Evolutionary conservation across 1,140 invertebrate species (phyloP).

Genomic region (Bemisia tabaci): DNA sequence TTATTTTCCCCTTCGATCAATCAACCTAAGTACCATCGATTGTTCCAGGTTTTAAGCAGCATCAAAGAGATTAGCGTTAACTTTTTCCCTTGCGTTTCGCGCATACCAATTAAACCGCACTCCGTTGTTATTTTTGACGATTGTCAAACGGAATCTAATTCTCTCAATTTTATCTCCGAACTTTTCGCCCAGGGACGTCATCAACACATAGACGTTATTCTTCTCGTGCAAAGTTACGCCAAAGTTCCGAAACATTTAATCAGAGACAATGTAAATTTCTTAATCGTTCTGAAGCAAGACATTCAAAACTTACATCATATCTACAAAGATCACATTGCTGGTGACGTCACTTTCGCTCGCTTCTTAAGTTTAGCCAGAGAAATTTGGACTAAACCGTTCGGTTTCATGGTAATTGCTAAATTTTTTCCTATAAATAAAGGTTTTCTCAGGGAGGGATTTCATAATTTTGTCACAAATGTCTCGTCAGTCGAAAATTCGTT

Average conservation of each 20-base stretch:
- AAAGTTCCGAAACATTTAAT: slow-evolving; percentile 29
- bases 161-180: slow-evolving; percentile 16
- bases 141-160: slow-evolving; percentile 28
- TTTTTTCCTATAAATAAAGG: too few relatives aligned
- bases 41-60: slow-evolving; percentile 20
- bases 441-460: not conserved
- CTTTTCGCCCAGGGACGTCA: slow-evolving; percentile 30
- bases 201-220: slow-evolving; percentile 30
- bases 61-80: slow-evolving; percentile 15
- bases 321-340: slow-evolving; percentile 29
- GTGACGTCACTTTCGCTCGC: slow-evolving; percentile 4
- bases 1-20: slow-evolving; percentile 29
- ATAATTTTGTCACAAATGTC: not conserved
- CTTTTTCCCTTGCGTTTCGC: not conserved
- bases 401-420: slow-evolving; percentile 29
- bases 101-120: slow-evolving; percentile 16
- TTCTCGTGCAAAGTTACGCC: slow-evolving; percentile 29
- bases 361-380: slow-evolving; percentile 7
- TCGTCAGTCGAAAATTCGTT: not conserved
- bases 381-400: slow-evolving; percentile 27
- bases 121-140: slow-evolving; percentile 27
- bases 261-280: slow-evolving; percentile 29
- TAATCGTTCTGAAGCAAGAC: slow-evolving; percentile 31
- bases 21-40: slow-evolving; percentile 26
- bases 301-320: slow-evolving; percentile 30